A percentile compares a stretch with the other conserved stretches of the same genome.
These are phyloP conservation scores for Eurosta solidaginis DNA, from an alignment of 1,140 invertebrate species.

Conservation along the genomic window DNA sequence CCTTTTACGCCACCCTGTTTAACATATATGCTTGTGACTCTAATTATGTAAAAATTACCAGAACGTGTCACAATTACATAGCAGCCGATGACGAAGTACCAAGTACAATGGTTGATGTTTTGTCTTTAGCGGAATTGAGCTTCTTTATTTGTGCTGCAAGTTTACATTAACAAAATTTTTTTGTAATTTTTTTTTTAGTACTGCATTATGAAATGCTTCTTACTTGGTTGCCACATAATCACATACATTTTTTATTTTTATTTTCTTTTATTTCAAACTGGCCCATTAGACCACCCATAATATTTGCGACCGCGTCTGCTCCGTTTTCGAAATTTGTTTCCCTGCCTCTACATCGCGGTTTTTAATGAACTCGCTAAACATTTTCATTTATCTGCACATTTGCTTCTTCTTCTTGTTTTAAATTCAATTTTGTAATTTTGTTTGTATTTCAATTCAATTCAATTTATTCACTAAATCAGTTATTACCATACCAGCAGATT, in stretches of 20 bases:
- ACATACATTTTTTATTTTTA: neutral
- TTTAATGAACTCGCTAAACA: neutral
- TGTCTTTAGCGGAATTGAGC: neutral
- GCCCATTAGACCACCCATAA: neutral
- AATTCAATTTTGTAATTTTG: slow-evolving; percentile 23
- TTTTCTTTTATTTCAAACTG: neutral
- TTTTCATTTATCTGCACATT: neutral
- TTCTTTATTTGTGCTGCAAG: neutral
- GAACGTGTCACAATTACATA: slow-evolving; percentile 19
- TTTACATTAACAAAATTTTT: neutral
- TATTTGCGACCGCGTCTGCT: neutral
- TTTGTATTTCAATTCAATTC: slow-evolving; percentile 24
- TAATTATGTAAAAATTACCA: slow-evolving; percentile 5
- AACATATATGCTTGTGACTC: neutral
- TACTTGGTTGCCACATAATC: neutral
- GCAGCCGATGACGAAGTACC: neutral
- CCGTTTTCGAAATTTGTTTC: neutral
- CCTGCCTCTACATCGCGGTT: neutral
- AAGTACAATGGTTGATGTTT: neutral
- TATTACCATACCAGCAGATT: neutral
- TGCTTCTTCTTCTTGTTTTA: too few relatives aligned
- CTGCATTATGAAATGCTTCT: neutral
- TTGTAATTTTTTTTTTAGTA: too few relatives aligned
- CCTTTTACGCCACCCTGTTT: neutral
- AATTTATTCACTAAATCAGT: slow-evolving; percentile 21